Evolutionary conservation across 2,888 invertebrate genomes (phyloP).

Genomic region (Athalia cordata): DNA sequence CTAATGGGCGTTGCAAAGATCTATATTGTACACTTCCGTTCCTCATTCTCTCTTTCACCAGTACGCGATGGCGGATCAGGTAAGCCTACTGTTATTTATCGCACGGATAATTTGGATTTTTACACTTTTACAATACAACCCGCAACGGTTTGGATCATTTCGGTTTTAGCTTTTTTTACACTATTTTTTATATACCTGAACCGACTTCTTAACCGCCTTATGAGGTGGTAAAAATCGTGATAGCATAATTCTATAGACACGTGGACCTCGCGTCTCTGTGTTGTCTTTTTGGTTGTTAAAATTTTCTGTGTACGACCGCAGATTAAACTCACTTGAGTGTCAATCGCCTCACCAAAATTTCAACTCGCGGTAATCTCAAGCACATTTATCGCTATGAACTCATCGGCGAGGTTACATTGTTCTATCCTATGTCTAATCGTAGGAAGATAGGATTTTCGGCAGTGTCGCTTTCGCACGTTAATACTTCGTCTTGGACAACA

Average conservation of each 20-base stretch:
- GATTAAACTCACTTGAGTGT: neutral
- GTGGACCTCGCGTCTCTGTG: slow-evolving; percentile 58
- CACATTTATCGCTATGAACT: too few species aligned
- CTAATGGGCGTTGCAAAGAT: neutral
- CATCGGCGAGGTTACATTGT: too few species aligned
- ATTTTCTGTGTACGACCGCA: neutral
- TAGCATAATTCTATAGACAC: slow-evolving; percentile 54
- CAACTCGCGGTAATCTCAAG: neutral
- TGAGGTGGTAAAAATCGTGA: slow-evolving; percentile 10
- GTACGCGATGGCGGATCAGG: slow-evolving; percentile 90
- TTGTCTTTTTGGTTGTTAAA: slow-evolving; percentile 10
- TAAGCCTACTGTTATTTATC: slow-evolving; percentile 73
- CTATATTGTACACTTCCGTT: slow-evolving; percentile 49
- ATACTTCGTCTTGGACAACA: too few species aligned
- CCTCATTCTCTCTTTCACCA: slow-evolving; percentile 74
- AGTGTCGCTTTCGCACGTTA: too few species aligned
- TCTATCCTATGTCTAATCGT: too few species aligned
- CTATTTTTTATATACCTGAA: neutral
- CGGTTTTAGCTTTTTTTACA: neutral
- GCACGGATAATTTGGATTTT: slow-evolving; percentile 38
- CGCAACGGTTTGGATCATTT: neutral
- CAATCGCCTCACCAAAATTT: neutral
- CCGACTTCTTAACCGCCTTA: neutral
- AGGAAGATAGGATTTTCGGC: too few species aligned
- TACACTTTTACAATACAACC: neutral